These are phyloP conservation scores for Drosophila paranaensis DNA, from an alignment of 2,888 invertebrate genomes.

Conservation along the genomic window DNA sequence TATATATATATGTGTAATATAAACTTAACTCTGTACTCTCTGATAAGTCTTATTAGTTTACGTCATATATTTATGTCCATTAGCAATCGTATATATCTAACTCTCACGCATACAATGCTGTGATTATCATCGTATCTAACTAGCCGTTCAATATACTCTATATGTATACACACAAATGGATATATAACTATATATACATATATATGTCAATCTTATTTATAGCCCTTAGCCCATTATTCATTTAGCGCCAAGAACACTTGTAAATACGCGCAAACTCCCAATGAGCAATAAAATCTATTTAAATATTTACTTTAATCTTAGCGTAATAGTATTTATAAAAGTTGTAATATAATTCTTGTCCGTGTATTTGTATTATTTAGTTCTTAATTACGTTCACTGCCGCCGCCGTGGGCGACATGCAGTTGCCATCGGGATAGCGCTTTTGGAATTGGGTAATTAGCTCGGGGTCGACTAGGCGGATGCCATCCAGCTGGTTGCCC, in stretches of 20 bases:
- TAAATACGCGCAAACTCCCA: slow-evolving; percentile 68
- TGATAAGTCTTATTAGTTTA: slow-evolving; percentile 49
- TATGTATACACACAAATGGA: slow-evolving; percentile 7
- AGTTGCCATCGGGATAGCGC: slow-evolving; percentile 95
- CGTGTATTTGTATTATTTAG: slow-evolving; percentile 24
- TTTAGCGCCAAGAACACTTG: slow-evolving; percentile 40
- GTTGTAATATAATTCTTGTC: slow-evolving; percentile 5
- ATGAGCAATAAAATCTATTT: slow-evolving; percentile 68
- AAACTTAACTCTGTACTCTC: slow-evolving; percentile 26
- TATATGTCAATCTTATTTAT: slow-evolving; percentile 8
- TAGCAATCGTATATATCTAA: slow-evolving; percentile 15
- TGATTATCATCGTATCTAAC: slow-evolving; percentile 27
- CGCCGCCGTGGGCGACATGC: slow-evolving; percentile 83
- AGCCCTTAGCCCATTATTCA: slow-evolving; percentile 18
- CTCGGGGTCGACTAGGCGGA: slow-evolving; percentile 95
- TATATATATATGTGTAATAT: slow-evolving; percentile 24
- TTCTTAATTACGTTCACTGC: slow-evolving; percentile 64
- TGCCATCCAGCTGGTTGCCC: slow-evolving; percentile 98
- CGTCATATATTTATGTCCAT: slow-evolving; percentile 37
- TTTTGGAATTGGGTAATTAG: slow-evolving; percentile 95
- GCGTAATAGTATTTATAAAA: slow-evolving; percentile 8
- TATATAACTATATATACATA: slow-evolving; percentile 17
- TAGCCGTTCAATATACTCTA: slow-evolving; percentile 14
- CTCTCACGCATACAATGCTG: slow-evolving; percentile 35
- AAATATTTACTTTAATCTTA: slow-evolving; percentile 50